phyloP scores from a whole-genome alignment of 2,888 invertebrate genomes.

The Notocelia uddmanniana region DNA sequence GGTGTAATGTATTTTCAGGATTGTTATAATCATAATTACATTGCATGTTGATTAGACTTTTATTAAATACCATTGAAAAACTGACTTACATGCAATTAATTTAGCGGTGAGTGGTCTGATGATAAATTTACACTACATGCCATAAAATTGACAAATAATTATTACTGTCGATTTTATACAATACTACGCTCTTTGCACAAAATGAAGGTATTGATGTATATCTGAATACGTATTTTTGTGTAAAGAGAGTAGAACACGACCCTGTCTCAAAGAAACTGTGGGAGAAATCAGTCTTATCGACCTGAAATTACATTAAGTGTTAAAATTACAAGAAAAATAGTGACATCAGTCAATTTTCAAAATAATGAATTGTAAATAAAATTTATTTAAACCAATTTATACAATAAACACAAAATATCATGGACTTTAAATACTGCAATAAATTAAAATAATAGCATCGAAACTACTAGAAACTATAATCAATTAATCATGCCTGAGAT shows the following conservation, averaged over 20 bases:
- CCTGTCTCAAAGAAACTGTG: conserved; percentile 53
- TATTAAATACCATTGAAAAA: background rate
- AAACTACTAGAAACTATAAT: conserved; percentile 35
- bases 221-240: background rate
- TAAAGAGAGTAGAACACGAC: conserved; percentile 44
- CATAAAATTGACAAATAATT: conserved; percentile 50
- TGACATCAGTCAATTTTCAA: conserved; percentile 16
- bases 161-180: conserved; percentile 52
- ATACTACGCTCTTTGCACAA: conserved; percentile 26
- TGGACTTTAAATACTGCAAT: conserved; percentile 43
- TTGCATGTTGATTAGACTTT: background rate
- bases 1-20: too few relatives aligned
- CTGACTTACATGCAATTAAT: background rate
- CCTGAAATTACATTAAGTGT: conserved; percentile 48
- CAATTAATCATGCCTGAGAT: conserved; percentile 21
- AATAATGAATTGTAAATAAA: conserved; percentile 43
- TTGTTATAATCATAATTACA: too few relatives aligned
- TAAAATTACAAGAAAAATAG: conserved; percentile 27
- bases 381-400: conserved; percentile 41
- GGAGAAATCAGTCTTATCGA: conserved; percentile 59
- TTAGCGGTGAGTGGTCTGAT: conserved; percentile 29
- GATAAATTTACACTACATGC: conserved; percentile 39
- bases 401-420: conserved; percentile 38
- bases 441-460: conserved; percentile 38
- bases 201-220: background rate